These are phyloP conservation scores for Ficedula albicollis DNA, from an alignment of 2,797 vertebrate genomes.

Conservation along the genomic window DNA sequence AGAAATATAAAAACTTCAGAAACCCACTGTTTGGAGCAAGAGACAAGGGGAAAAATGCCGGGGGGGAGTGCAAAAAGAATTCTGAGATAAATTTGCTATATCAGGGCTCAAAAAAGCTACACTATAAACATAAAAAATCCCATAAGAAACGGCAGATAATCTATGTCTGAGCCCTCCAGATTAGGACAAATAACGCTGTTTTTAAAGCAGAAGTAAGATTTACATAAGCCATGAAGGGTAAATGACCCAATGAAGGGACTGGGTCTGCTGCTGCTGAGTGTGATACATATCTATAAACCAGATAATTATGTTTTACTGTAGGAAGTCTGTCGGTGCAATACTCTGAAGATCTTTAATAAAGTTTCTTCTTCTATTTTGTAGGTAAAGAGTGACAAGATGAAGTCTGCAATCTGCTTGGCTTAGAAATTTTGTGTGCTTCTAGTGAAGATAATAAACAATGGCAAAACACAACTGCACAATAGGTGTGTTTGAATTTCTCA, in stretches of 20 bases:
- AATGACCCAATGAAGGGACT: background rate
- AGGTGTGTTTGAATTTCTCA: background rate
- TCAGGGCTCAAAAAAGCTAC: background rate
- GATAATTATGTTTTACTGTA: background rate
- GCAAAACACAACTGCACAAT: background rate
- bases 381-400: background rate
- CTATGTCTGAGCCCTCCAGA: background rate
- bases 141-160: background rate
- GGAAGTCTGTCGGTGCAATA: background rate
- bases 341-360: background rate
- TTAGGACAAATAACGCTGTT: background rate
- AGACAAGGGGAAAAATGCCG: background rate
- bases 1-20: background rate
- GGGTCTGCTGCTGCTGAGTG: background rate
- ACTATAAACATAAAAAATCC: background rate
- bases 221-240: background rate
- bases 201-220: background rate
- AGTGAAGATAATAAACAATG: background rate
- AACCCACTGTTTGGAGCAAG: background rate
- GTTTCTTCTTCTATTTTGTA: background rate
- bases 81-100: background rate
- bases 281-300: background rate
- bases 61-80: background rate
- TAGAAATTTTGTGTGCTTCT: background rate
- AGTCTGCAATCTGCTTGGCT: background rate